Evolutionary conservation across 30 jellyfish, hydroid and myxozoan species (phyloP), one percentile per base, ranked within the genome.

Genomic region (Pelagia noctiluca): DNA sequence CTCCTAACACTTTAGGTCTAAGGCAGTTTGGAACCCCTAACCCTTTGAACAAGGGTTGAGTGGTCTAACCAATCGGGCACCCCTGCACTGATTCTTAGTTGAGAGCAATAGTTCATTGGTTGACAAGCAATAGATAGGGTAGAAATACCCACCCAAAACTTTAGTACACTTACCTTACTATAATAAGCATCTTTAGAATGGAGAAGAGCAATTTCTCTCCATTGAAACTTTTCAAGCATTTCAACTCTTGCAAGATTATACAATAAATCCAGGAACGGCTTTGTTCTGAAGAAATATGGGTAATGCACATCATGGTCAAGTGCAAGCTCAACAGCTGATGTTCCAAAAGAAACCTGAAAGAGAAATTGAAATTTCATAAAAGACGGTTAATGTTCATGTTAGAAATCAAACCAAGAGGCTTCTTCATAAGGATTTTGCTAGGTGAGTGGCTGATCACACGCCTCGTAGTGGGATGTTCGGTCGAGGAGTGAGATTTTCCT

Each of bases 271-370:
- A 71, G 88, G 7, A 75, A 47, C 1, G 97, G 97, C 33, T 86
- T 87, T 60, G 97, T 80, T 0, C 98, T 95, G 73, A 86, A 92
- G 86, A 92, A 92, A 38, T 86, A 71, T 25, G 96, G 92, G 76
- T 80, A 80, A 60, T 76, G 89, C 0, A 47, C 8, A 16, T 50
- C 61, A 32, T 78, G 87, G 23, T 92, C 72, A 18, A 36, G 52
- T 2, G 90, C 38, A 23, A 91, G 88, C 32, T 76, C 94, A 50
- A 80, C 26, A 3, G 91, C 94, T 42, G 66, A 34, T 4, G 98
- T 84, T 16, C 96, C 98, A 78, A 72, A 85, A 22, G 98, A 79
- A 19, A 91, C 35, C 98, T 91, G 79, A 1, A 66, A 63, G 35
- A 63, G 42, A 47, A 32, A 21, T 26, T 10, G 2, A 29, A 38